phyloP scores from a whole-genome alignment of 2,113 vertebrate species.

The Actinemys pallida region DNA sequence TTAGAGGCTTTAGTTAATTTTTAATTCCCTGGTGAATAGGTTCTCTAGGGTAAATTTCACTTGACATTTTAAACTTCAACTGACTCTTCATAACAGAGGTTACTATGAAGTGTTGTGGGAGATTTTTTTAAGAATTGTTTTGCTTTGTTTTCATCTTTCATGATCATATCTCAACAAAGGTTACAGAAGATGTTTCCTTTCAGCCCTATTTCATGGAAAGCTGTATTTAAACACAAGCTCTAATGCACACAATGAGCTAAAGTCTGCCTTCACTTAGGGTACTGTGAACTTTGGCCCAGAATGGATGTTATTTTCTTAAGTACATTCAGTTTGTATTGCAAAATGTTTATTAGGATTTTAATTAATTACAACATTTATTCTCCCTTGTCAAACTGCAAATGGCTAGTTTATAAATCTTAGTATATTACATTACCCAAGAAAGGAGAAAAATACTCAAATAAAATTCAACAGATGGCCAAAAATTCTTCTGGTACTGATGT shows the following conservation, averaged over 20 bases:
- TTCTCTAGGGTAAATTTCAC: background rate
- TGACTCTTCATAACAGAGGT: background rate
- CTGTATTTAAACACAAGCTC: background rate
- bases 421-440: background rate
- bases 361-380: background rate
- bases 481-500: background rate
- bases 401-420: background rate
- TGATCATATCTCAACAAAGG: background rate
- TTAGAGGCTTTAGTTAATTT: background rate
- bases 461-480: background rate
- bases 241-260: background rate
- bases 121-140: background rate
- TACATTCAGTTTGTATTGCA: background rate
- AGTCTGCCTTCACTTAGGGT: background rate
- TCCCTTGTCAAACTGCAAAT: background rate
- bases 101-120: background rate
- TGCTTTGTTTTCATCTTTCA: background rate
- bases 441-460: background rate
- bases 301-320: background rate
- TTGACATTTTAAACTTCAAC: background rate
- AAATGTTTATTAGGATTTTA: background rate
- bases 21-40: background rate
- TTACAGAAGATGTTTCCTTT: background rate
- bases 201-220: background rate
- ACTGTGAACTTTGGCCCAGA: background rate